Conservation (phyloP, 2,888 invertebrate genomes). For the Drosophila pegasa region DNA sequence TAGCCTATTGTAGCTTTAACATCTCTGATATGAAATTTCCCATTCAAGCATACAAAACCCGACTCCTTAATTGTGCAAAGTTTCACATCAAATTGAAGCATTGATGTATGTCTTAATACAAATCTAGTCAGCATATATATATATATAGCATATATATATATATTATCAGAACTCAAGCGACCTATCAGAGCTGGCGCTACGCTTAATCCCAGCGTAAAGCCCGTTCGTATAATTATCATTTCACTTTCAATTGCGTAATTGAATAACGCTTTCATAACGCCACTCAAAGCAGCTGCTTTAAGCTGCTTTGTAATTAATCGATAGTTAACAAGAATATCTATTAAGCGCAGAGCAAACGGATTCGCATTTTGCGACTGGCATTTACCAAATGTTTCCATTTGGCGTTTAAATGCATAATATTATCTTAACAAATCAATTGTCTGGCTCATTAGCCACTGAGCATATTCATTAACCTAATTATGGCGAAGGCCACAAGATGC, state of each 20-base stretch:
- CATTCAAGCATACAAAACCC: too few species aligned
- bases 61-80: too few species aligned
- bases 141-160: background rate
- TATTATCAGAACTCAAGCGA: background rate
- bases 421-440: slow-evolving; percentile 49
- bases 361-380: background rate
- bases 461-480: slow-evolving; percentile 60
- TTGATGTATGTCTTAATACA: background rate
- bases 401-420: slow-evolving; percentile 32
- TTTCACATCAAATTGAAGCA: too few species aligned
- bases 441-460: slow-evolving; percentile 42
- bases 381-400: background rate
- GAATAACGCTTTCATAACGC: background rate
- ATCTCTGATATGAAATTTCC: too few species aligned
- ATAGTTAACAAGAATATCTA: slow-evolving; percentile 12
- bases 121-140: background rate
- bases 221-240: background rate
- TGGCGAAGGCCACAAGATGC: slow-evolving; percentile 35
- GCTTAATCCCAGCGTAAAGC: background rate
- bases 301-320: slow-evolving; percentile 5
- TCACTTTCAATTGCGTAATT: slow-evolving; percentile 9
- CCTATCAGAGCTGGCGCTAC: background rate
- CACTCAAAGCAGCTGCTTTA: slow-evolving; percentile 1
- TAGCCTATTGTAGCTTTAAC: background rate
- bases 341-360: background rate